A percentile compares a stretch with the other conserved stretches of the same genome.
Conservation (phyloP, 2,888 invertebrate species). For the Acronicta psi region DNA sequence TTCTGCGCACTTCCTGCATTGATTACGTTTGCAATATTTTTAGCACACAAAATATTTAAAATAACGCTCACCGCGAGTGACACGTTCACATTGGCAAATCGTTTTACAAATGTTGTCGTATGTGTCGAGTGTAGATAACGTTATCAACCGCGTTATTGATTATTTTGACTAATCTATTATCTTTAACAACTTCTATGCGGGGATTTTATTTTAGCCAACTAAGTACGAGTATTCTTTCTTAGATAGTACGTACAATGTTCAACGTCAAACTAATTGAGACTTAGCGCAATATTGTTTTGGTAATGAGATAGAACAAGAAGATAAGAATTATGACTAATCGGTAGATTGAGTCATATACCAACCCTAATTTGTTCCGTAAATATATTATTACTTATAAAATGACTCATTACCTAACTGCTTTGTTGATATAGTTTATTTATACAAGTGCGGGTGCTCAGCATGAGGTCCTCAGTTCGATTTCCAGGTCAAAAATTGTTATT, state of each 20-base stretch:
- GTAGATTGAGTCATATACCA: no score
- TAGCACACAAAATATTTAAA: constrained; percentile 22
- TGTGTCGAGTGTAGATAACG: constrained; percentile 61
- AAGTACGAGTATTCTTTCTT: background rate
- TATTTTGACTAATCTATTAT: constrained; percentile 72
- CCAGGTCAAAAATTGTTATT: no score
- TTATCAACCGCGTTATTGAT: constrained; percentile 78
- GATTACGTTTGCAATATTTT: constrained; percentile 25
- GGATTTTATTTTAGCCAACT: constrained; percentile 44
- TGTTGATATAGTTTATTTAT: no score
- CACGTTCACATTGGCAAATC: constrained; percentile 61
- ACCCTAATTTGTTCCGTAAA: no score
- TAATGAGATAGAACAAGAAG: no score
- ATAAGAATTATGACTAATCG: no score
- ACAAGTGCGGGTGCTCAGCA: no score
- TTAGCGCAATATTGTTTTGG: background rate
- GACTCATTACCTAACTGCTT: no score
- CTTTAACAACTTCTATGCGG: constrained; percentile 52
- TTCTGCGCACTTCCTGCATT: constrained; percentile 64
- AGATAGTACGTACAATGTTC: background rate
- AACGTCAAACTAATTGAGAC: background rate
- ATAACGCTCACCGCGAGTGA: constrained; percentile 43
- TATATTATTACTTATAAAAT: no score
- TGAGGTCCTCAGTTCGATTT: no score
- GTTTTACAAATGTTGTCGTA: no score